Percentiles rank a stretch among this genome's conserved stretches.
These are phyloP conservation scores for Nephrotoma guestfalica DNA, from an alignment of 2,888 invertebrate species.

Conservation along the genomic window DNA sequence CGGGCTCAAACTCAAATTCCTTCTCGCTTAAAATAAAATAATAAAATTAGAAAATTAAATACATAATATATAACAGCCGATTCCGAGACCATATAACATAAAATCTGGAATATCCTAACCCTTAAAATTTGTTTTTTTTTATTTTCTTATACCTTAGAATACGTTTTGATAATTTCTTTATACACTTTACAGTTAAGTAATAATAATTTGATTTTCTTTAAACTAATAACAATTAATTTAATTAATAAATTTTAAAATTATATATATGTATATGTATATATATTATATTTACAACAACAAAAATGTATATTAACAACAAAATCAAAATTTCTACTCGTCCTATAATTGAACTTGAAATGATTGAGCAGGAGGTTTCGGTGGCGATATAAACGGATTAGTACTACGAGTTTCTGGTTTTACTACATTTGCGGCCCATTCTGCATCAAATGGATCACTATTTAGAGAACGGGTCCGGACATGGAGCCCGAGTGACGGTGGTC, in stretches of 20 bases:
- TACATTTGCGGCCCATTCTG: conserved; percentile 63
- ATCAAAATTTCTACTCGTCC: conserved; percentile 8
- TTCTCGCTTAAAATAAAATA: not conserved
- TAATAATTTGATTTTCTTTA: not conserved
- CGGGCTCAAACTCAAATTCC: not conserved
- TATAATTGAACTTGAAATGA: conserved; percentile 34
- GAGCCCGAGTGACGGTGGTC: conserved; percentile 39
- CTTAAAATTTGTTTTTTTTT: not conserved
- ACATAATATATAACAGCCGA: not conserved
- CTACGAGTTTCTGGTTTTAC: conserved; percentile 36
- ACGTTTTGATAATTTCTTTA: not conserved
- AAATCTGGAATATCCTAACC: not conserved
- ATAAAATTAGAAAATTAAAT: not conserved
- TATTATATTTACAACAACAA: not conserved
- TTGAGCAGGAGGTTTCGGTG: conserved; percentile 32
- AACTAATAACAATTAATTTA: not conserved
- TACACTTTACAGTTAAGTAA: not conserved
- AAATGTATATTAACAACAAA: not conserved
- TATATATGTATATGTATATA: not conserved
- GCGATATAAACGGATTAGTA: conserved; percentile 34
- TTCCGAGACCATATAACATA: not conserved
- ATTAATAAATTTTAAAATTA: not conserved
- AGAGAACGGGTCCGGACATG: conserved; percentile 43
- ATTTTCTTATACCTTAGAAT: not conserved
- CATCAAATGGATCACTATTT: conserved; percentile 62